A percentile compares a stretch with the other conserved stretches of the same genome.
These are phyloP conservation scores for Macaria notata DNA, from an alignment of 2,888 invertebrate genomes.

Conservation along the genomic window DNA sequence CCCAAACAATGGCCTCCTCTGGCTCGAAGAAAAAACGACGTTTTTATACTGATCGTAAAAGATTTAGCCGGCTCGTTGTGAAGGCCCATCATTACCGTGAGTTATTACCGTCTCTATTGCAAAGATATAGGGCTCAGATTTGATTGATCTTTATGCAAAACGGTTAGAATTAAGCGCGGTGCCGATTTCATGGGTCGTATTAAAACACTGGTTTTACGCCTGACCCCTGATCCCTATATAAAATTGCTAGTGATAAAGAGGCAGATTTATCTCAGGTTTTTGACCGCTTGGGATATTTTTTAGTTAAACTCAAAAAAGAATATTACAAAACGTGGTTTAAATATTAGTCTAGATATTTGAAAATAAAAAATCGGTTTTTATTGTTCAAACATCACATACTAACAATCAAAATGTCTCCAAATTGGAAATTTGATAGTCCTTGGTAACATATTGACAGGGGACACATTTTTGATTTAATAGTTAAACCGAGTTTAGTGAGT, in stretches of 20 bases:
- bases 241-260: constrained; percentile 17
- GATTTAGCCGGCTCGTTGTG: constrained; percentile 49
- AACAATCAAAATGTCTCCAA: too few species aligned
- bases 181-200: constrained; percentile 40
- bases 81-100: constrained; percentile 50
- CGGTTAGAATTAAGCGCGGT: constrained; percentile 37
- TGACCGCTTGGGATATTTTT: too few species aligned
- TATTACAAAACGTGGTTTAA: too few species aligned
- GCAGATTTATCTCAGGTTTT: too few species aligned
- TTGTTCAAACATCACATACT: too few species aligned
- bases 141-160: constrained; percentile 40
- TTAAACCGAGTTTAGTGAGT: too few species aligned
- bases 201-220: constrained; percentile 39
- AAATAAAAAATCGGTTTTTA: too few species aligned
- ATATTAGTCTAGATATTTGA: too few species aligned
- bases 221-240: constrained; percentile 30
- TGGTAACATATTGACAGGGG: too few species aligned
- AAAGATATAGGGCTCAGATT: constrained; percentile 43
- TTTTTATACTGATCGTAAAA: constrained; percentile 61
- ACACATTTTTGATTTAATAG: too few species aligned
- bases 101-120: constrained; percentile 42
- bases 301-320: too few species aligned
- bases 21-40: constrained; percentile 42
- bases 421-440: too few species aligned
- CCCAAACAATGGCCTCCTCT: constrained; percentile 31